phyloP scores from a whole-genome alignment of 2,888 invertebrate genomes.

The Tinea semifulvella region DNA sequence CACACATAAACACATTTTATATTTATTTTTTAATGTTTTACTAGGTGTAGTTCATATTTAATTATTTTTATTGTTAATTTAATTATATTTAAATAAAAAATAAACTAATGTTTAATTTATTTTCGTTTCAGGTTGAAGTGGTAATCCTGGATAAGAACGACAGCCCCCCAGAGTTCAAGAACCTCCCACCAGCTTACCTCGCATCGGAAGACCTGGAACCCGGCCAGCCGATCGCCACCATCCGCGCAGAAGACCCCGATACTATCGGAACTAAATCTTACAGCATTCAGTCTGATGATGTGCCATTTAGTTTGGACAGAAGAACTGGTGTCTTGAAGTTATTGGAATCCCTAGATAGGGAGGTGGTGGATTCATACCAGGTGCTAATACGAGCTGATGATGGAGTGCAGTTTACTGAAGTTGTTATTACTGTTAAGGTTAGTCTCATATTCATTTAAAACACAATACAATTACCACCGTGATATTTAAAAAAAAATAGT shows the following conservation, averaged over 20 bases:
- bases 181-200: conserved; percentile 74
- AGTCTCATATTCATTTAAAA: conserved; percentile 18
- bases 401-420: conserved; percentile 86
- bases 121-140: conserved; percentile 79
- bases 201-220: conserved; percentile 88
- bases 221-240: conserved; percentile 79
- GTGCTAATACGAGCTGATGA: conserved; percentile 86
- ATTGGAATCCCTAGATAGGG: conserved; percentile 84
- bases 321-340: conserved; percentile 77
- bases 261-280: conserved; percentile 81
- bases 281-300: conserved; percentile 72
- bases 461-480: no score
- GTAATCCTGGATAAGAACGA: conserved; percentile 92
- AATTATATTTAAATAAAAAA: no score
- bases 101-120: no score
- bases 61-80: no score
- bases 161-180: conserved; percentile 89
- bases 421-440: conserved; percentile 81
- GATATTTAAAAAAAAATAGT: no score
- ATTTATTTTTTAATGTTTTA: no score
- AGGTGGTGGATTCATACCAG: conserved; percentile 80
- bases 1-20: no score
- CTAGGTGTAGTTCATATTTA: no score
- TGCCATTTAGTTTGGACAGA: conserved; percentile 77
- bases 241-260: conserved; percentile 87